Evolutionary conservation across 1,140 invertebrate species (phyloP).

Genomic region (Drosophila burlai): DNA sequence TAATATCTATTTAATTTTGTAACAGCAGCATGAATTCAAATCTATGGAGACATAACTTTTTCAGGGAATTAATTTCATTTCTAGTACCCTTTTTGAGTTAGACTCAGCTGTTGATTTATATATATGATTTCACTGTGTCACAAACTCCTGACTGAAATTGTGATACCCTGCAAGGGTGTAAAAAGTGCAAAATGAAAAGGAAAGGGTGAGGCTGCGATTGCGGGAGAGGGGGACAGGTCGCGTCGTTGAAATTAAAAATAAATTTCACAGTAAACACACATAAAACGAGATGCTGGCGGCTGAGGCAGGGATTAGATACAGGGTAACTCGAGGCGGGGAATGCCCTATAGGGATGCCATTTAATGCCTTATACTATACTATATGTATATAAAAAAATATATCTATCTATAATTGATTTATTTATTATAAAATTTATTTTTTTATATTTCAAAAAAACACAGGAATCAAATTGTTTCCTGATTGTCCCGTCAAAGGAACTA

Average conservation of each 20-base stretch:
- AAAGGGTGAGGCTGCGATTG: neutral
- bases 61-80: too few relatives aligned
- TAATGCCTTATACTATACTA: neutral
- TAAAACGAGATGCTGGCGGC: constrained; percentile 65
- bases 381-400: too few relatives aligned
- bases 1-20: too few relatives aligned
- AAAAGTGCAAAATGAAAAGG: constrained; percentile 3
- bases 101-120: too few relatives aligned
- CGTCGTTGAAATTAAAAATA: constrained; percentile 81
- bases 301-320: neutral
- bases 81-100: too few relatives aligned
- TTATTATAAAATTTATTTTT: neutral
- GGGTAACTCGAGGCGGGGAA: neutral
- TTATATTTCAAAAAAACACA: neutral
- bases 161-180: neutral
- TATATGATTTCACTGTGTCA: too few relatives aligned
- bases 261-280: constrained; percentile 82
- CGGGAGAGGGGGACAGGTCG: constrained; percentile 21
- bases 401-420: too few relatives aligned
- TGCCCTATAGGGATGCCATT: neutral
- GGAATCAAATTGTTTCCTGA: neutral
- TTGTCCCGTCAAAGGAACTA: neutral
- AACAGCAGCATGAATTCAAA: too few relatives aligned
- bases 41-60: too few relatives aligned
- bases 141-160: neutral